phyloP scores from a whole-genome alignment of 2,888 invertebrate genomes.

The Phasia obesa region DNA sequence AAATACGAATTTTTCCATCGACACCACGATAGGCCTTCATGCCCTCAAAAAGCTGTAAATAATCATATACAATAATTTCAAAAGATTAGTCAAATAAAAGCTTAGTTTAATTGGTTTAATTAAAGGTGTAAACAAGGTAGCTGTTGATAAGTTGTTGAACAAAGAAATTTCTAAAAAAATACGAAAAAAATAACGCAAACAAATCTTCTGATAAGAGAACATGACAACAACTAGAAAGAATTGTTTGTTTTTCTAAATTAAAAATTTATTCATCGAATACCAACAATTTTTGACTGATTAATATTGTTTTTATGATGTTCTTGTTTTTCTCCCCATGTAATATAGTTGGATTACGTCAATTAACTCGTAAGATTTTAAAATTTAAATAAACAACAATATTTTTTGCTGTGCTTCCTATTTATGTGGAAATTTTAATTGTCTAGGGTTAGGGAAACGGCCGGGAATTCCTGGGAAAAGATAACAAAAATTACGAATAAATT shows the following conservation, averaged over 20 bases:
- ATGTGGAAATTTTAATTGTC: too few relatives aligned
- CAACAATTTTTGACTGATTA: conserved; percentile 31
- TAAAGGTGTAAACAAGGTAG: conserved; percentile 38
- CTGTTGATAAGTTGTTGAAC: background rate
- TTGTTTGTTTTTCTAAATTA: conserved; percentile 25
- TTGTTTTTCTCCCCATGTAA: too few relatives aligned
- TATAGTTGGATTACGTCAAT: too few relatives aligned
- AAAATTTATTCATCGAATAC: background rate
- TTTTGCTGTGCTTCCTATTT: too few relatives aligned
- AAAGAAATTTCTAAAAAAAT: conserved; percentile 7
- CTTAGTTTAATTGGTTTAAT: conserved; percentile 11
- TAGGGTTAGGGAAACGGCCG: too few relatives aligned
- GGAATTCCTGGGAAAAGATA: too few relatives aligned
- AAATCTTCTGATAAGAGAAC: conserved; percentile 29
- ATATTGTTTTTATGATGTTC: background rate
- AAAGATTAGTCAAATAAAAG: background rate
- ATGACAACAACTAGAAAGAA: conserved; percentile 34
- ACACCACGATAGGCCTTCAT: conserved; percentile 97
- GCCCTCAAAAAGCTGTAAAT: conserved; percentile 95
- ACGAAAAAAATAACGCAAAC: background rate
- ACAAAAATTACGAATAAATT: too few relatives aligned
- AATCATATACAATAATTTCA: conserved; percentile 18
- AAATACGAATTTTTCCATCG: conserved; percentile 95
- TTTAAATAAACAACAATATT: too few relatives aligned
- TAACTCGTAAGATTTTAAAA: too few relatives aligned